Percentiles rank a stretch among this genome's conserved stretches.
Evolutionary conservation across 2,113 vertebrate genomes (phyloP).

Genomic region (Pelvicachromis taeniatus): DNA sequence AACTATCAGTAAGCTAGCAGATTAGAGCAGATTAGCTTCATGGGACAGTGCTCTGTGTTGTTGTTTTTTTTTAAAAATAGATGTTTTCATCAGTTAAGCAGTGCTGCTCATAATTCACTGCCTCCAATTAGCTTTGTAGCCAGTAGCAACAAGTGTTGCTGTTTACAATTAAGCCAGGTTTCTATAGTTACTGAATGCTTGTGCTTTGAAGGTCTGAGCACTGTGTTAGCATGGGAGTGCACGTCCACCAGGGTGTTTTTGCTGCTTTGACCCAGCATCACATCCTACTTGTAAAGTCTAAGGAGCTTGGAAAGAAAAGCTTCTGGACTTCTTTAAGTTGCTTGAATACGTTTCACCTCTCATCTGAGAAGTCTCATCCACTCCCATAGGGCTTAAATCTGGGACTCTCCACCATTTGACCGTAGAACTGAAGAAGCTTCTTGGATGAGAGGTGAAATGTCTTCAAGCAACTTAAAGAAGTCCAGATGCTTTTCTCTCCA

Average conservation of each 20-base stretch:
- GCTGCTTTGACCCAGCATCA: rapidly evolving
- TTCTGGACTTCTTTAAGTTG: no score
- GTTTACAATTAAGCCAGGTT: not conserved
- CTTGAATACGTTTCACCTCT: no score
- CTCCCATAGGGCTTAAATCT: no score
- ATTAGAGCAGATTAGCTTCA: not conserved
- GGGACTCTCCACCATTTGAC: no score
- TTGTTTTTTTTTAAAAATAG: not conserved
- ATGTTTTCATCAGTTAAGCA: not conserved
- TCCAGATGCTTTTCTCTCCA: no score
- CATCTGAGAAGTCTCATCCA: no score
- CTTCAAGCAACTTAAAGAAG: not conserved
- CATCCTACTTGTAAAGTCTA: not conserved
- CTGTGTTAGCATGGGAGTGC: rapidly evolving
- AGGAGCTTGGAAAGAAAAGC: not conserved
- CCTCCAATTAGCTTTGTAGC: not conserved
- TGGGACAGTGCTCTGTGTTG: not conserved
- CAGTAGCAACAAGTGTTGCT: not conserved
- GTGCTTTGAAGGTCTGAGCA: not conserved
- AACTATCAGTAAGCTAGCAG: not conserved
- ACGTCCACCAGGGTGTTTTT: not conserved
- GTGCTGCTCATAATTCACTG: not conserved
- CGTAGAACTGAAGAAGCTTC: not conserved
- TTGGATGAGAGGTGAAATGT: not conserved
- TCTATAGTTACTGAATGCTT: not conserved